phyloP scores from a whole-genome alignment of 2,888 invertebrate species.

The Aleiodes alternator region DNA sequence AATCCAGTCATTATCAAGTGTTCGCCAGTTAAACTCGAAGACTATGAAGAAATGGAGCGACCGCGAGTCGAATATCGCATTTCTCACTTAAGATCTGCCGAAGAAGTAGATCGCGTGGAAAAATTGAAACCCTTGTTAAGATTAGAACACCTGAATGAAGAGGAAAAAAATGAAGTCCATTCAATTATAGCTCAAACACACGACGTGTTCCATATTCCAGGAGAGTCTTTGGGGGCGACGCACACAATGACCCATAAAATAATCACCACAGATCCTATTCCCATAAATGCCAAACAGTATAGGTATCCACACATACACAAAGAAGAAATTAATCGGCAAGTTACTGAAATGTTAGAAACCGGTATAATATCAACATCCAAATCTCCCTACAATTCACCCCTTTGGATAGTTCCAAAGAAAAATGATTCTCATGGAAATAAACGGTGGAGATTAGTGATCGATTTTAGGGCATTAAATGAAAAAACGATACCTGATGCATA shows the following conservation, averaged over 20 bases:
- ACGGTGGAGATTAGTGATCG: slow-evolving; percentile 49
- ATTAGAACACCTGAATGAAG: neutral
- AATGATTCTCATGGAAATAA: slow-evolving; percentile 50
- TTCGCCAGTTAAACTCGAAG: neutral
- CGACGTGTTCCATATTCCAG: slow-evolving; percentile 37
- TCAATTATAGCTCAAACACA: neutral
- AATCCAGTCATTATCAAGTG: neutral
- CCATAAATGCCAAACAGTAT: slow-evolving; percentile 50
- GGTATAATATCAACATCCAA: slow-evolving; percentile 43
- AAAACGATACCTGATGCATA: slow-evolving; percentile 51
- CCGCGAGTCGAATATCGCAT: neutral
- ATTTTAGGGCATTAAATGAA: slow-evolving; percentile 51
- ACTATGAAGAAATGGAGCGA: neutral
- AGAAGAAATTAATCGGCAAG: slow-evolving; percentile 50
- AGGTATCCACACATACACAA: slow-evolving; percentile 46
- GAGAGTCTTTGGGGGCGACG: slow-evolving; percentile 41
- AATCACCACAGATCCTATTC: slow-evolving; percentile 42
- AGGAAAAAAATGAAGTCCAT: neutral
- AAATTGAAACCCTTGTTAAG: neutral
- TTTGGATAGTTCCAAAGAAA: slow-evolving; percentile 56
- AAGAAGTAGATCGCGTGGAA: neutral
- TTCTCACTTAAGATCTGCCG: neutral
- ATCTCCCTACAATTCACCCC: slow-evolving; percentile 49
- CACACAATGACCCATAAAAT: slow-evolving; percentile 45
- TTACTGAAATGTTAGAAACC: slow-evolving; percentile 42